Evolutionary conservation across 2,888 invertebrate genomes (phyloP).

Genomic region (Zeuzera pyrina): DNA sequence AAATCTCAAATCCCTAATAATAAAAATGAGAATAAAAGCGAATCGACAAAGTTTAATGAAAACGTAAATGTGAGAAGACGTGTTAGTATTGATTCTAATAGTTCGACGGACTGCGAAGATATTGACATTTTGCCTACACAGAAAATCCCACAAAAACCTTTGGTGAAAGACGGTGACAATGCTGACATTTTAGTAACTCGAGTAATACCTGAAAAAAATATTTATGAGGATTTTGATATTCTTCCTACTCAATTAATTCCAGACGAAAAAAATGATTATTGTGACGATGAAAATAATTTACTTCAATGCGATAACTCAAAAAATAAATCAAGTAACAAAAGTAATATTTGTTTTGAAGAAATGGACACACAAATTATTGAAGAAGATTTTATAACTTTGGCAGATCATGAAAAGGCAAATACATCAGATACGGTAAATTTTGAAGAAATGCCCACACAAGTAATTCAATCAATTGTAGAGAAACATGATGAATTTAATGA

Average conservation of each 20-base stretch:
- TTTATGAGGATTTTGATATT: slow-evolving; percentile 13
- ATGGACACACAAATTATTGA: slow-evolving; percentile 23
- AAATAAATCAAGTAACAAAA: too few species aligned
- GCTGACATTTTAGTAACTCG: slow-evolving; percentile 8
- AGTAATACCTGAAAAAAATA: slow-evolving; percentile 5
- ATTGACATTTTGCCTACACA: slow-evolving; percentile 31
- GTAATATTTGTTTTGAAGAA: slow-evolving; percentile 24
- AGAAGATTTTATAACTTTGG: slow-evolving; percentile 17
- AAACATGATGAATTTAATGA: slow-evolving; percentile 29
- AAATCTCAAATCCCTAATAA: too few species aligned
- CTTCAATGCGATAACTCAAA: too few species aligned
- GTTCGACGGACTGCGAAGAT: slow-evolving; percentile 41
- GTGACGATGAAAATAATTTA: too few species aligned
- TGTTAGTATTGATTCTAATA: slow-evolving; percentile 27
- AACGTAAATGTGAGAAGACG: slow-evolving; percentile 13
- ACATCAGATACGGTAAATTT: slow-evolving; percentile 13
- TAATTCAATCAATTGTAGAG: slow-evolving; percentile 19
- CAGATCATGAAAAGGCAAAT: slow-evolving; percentile 18
- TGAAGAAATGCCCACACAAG: slow-evolving; percentile 40
- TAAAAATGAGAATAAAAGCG: too few species aligned
- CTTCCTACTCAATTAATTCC: too few species aligned
- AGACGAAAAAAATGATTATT: too few species aligned
- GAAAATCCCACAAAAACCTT: slow-evolving; percentile 19
- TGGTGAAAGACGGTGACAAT: slow-evolving; percentile 28
- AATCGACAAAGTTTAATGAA: not conserved